A percentile compares a stretch with the other conserved stretches of the same genome.
Evolutionary conservation across 2,797 vertebrate genomes (phyloP).

Genomic region (Pseudochaenichthys georgianus): DNA sequence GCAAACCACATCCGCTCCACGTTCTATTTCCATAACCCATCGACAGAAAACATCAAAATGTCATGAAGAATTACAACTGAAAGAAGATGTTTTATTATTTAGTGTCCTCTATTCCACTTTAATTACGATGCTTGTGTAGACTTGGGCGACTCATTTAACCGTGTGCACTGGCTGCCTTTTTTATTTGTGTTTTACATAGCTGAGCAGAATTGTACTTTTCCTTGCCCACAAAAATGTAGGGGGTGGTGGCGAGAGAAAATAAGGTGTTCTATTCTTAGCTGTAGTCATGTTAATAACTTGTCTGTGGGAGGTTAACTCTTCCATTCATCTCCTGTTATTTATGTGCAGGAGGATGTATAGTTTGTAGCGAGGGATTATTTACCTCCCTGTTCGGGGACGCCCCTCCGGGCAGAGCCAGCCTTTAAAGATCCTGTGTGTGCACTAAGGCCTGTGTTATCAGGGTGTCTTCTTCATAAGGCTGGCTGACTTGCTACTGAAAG

Average conservation of each 20-base stretch:
- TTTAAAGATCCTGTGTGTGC: slow-evolving; percentile 78
- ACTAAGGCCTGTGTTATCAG: slow-evolving; percentile 64
- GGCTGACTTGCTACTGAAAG: slow-evolving; percentile 68
- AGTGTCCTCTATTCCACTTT: slow-evolving; percentile 61
- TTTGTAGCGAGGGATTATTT: slow-evolving; percentile 69
- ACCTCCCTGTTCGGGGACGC: slow-evolving; percentile 58
- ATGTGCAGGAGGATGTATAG: slow-evolving; percentile 66
- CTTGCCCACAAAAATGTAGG: slow-evolving; percentile 37
- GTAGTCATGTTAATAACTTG: slow-evolving; percentile 67
- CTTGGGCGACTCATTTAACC: slow-evolving; percentile 45
- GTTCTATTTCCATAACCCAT: slow-evolving; percentile 65
- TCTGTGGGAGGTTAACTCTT: slow-evolving; percentile 61
- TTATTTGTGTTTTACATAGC: slow-evolving; percentile 69
- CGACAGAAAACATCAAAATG: slow-evolving; percentile 67
- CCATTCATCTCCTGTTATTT: slow-evolving; percentile 73
- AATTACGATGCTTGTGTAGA: slow-evolving; percentile 62
- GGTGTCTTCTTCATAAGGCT: slow-evolving; percentile 61
- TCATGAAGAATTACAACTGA: slow-evolving; percentile 67
- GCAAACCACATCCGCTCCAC: slow-evolving; percentile 42
- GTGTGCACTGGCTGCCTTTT: slow-evolving; percentile 27
- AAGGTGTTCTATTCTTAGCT: slow-evolving; percentile 59
- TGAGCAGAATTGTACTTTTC: slow-evolving; percentile 56
- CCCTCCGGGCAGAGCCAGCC: slow-evolving; percentile 55
- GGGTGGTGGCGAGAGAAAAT: slow-evolving; percentile 18
- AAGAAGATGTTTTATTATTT: slow-evolving; percentile 65